These are phyloP conservation scores for Nemapogon koenigi DNA, from an alignment of 2,888 invertebrate genomes.

Conservation along the genomic window DNA sequence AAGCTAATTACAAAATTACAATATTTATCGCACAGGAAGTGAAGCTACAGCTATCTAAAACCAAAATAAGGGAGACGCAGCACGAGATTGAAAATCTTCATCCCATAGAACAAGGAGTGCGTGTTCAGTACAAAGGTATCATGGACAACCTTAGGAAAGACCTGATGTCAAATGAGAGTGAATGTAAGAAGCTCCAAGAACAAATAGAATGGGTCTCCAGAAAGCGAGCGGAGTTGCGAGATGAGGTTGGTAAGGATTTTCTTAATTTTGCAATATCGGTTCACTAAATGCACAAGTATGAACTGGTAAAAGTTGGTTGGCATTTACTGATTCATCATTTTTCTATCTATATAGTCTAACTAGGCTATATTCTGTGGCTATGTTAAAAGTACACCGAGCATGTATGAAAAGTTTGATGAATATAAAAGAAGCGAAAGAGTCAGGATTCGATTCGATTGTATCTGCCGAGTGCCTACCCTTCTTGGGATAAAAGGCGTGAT, in stretches of 20 bases:
- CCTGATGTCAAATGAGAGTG: constrained; percentile 39
- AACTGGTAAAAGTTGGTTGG: no score
- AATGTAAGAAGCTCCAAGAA: constrained; percentile 48
- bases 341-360: no score
- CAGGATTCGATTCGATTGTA: no score
- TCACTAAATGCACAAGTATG: no score
- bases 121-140: constrained; percentile 35
- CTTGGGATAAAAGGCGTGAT: no score
- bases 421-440: no score
- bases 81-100: constrained; percentile 48
- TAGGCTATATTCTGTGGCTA: no score
- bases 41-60: constrained; percentile 44
- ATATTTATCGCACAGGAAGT: constrained; percentile 32
- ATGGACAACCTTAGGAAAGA: constrained; percentile 43
- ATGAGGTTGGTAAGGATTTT: constrained; percentile 32
- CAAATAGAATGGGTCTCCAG: constrained; percentile 55
- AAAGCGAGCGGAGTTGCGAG: constrained; percentile 41
- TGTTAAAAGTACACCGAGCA: no score
- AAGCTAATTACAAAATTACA: no score
- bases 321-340: no score
- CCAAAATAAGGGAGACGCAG: constrained; percentile 50
- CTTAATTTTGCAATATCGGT: not conserved
- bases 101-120: constrained; percentile 42
- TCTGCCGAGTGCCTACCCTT: no score
- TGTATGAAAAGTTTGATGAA: no score